These are phyloP conservation scores for Trachelus iudaicus DNA, from an alignment of 2,888 invertebrate genomes.

Conservation along the genomic window DNA sequence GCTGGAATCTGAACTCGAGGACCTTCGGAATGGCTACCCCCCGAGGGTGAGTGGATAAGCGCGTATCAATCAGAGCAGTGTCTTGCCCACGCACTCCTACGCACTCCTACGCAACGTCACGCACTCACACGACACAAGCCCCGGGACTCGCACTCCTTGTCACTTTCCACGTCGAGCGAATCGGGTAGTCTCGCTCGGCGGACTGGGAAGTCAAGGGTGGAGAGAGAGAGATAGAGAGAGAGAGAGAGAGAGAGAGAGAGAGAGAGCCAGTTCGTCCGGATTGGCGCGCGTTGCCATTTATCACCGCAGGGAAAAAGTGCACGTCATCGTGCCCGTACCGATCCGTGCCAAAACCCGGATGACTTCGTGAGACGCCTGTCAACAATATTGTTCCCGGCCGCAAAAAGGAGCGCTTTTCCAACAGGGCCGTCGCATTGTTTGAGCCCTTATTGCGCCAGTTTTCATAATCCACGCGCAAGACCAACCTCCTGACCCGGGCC, in stretches of 20 bases:
- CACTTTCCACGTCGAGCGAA: slow-evolving; percentile 42
- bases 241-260: too few relatives aligned
- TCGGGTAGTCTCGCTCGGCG: slow-evolving; percentile 36
- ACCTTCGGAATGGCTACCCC: background rate
- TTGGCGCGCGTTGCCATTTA: slow-evolving; percentile 55
- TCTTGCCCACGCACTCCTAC: slow-evolving; percentile 47
- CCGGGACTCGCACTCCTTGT: slow-evolving; percentile 47
- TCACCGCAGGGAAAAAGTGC: slow-evolving; percentile 61
- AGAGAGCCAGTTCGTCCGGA: slow-evolving; percentile 10
- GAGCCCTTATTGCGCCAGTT: slow-evolving; percentile 2
- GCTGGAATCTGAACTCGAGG: background rate
- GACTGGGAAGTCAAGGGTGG: background rate
- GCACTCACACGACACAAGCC: slow-evolving; percentile 5
- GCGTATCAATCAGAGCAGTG: slow-evolving; percentile 55
- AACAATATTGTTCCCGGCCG: slow-evolving; percentile 52
- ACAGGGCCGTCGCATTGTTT: background rate
- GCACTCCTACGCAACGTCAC: slow-evolving; percentile 22
- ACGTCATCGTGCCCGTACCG: slow-evolving; percentile 52
- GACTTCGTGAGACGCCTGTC: slow-evolving; percentile 63
- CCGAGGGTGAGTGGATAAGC: background rate
- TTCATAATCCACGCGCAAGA: background rate
- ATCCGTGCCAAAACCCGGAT: slow-evolving; percentile 56
- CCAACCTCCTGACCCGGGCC: background rate
- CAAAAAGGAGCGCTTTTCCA: slow-evolving; percentile 13
- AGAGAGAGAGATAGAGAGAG: too few relatives aligned